phyloP scores from a whole-genome alignment of 2,113 vertebrate species.

The Saguinus imperator region DNA sequence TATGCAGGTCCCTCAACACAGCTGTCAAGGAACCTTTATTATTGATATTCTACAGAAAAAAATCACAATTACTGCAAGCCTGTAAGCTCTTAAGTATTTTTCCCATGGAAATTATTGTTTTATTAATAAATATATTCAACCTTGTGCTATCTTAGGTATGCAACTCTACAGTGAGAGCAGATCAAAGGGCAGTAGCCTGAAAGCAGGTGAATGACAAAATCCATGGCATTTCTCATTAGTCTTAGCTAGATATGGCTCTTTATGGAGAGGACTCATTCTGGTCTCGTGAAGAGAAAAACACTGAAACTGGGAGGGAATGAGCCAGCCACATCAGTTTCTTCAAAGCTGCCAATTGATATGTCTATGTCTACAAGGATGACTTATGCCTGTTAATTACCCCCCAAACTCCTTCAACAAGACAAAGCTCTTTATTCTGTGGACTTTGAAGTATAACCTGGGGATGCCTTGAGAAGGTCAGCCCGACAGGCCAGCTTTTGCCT shows the following conservation, averaged over 20 bases:
- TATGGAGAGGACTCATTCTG: not conserved
- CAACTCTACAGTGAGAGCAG: not conserved
- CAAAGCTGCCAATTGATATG: not conserved
- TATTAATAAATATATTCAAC: not conserved
- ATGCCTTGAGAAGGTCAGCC: not conserved
- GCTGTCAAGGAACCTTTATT: not conserved
- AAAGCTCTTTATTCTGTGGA: not conserved
- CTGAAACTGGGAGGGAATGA: not conserved
- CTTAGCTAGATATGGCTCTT: not conserved
- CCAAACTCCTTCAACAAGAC: not conserved
- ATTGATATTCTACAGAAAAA: not conserved
- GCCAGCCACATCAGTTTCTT: not conserved
- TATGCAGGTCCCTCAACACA: not conserved
- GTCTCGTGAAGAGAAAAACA: not conserved
- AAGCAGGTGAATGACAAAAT: not conserved
- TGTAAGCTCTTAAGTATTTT: not conserved
- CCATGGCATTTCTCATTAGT: not conserved
- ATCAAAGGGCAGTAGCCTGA: not conserved
- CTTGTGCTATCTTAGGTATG: not conserved
- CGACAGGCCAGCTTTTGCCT: not conserved
- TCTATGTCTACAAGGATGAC: not conserved
- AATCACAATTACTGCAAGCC: not conserved
- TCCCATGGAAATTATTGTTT: conserved; percentile 6
- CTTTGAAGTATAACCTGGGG: not conserved
- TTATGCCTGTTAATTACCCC: not conserved